A percentile compares a stretch with the other conserved stretches of the same genome.
Evolutionary conservation across 2,113 vertebrate genomes (phyloP).

Genomic region (Apaloderma vittatum): DNA sequence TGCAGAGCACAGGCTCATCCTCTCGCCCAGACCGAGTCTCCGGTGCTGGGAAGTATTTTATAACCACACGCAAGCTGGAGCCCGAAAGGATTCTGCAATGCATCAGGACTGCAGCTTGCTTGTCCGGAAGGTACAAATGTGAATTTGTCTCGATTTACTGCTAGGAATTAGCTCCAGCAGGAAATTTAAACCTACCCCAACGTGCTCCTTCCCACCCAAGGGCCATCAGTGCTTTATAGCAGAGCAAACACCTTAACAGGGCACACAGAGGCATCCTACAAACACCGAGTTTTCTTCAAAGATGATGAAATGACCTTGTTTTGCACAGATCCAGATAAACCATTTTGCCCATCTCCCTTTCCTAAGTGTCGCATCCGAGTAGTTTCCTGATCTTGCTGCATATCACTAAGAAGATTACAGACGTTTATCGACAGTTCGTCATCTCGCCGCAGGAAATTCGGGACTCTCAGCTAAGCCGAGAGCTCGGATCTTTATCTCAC

Average conservation of each 20-base stretch:
- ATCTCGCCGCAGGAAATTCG: neutral
- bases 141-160: neutral
- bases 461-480: neutral
- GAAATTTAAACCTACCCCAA: neutral
- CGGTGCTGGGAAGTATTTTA: neutral
- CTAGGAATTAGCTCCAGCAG: neutral
- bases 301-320: neutral
- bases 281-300: neutral
- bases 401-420: neutral
- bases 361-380: neutral
- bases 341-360: neutral
- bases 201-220: neutral
- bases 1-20: neutral
- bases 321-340: neutral
- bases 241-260: neutral
- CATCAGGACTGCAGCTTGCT: neutral
- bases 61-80: neutral
- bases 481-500: neutral
- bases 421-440: neutral
- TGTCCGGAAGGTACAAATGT: neutral
- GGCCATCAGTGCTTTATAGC: neutral
- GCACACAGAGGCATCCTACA: neutral
- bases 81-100: neutral
- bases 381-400: neutral
- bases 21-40: fast-evolving